Evolutionary conservation across 2,797 vertebrate genomes (phyloP), one percentile per base, ranked within the genome.

Genomic region (Cyprinella venusta): DNA sequence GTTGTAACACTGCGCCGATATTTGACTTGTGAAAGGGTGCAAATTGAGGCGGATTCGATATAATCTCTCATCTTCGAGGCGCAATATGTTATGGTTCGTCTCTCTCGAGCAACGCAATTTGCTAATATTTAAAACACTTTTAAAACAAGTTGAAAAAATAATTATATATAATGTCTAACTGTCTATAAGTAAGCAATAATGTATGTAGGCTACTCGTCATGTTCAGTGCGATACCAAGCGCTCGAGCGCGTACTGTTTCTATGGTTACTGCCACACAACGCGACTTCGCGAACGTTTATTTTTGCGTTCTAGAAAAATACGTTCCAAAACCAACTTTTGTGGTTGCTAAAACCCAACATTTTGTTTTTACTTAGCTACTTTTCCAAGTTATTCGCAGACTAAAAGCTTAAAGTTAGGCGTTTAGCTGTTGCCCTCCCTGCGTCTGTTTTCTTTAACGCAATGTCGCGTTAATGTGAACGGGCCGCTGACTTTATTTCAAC

Each of bases 1-100:
- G 67, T n/a, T 61, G 56, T 63, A 80, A 45, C 19, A 71, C 24
- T n/a, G 18, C 38, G 12, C 36, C 3, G 5, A 77, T 88, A 89
- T 76, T 18, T 59, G 52, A 75, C 72, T 59, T 40, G 36, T 16
- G 26, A 64, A 74, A 74, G 16, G 15, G 30, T 74, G 36, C 6
- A 64, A 26, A 71, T 24, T 33, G 42, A 48, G 15, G n/a, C 68
- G 21, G 54, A 63, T 50, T 59, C 24, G 6, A 33, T n/a, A 40
- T 38, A 52, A 71, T 33, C 18, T 24, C 4, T 40, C 7, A 38
- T 56, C n/a, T 75, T 75, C 19, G 3, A 56, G 19, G 13, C 6
- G 12, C 13, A 75, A 40, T n/a, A 75, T 56, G 72, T 30, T 72
- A 52, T 0, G 50, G 42, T 71, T 19, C 24, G 4, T 21, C 64